Percentiles rank a stretch among this genome's conserved stretches.
Conservation (phyloP, 2,888 invertebrate species). For the Drosophila paranaensis region DNA sequence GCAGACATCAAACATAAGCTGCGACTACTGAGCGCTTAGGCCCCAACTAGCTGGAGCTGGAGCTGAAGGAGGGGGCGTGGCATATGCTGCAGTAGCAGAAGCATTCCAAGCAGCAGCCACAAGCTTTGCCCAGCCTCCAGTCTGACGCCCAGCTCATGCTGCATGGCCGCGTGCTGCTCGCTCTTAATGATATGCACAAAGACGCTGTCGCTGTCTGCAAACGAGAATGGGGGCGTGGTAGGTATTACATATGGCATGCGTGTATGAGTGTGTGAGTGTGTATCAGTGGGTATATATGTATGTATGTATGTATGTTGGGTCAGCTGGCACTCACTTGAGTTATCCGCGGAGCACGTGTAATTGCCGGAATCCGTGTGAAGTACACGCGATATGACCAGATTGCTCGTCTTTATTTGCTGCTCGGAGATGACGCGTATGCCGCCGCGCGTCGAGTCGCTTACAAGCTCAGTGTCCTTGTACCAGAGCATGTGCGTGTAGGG, state of each 20-base stretch:
- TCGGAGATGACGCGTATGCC: slow-evolving; percentile 95
- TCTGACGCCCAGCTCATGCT: slow-evolving; percentile 84
- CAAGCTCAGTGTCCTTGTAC: slow-evolving; percentile 93
- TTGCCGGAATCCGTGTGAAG: slow-evolving; percentile 88
- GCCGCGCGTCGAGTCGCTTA: slow-evolving; percentile 93
- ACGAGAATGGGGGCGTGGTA: slow-evolving; percentile 2
- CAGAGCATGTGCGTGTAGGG: slow-evolving; percentile 91
- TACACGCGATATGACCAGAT: slow-evolving; percentile 91
- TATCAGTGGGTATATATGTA: not conserved
- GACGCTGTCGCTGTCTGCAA: slow-evolving; percentile 91
- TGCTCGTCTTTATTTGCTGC: slow-evolving; percentile 93
- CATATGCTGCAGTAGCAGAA: slow-evolving; percentile 52
- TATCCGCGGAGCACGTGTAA: slow-evolving; percentile 95
- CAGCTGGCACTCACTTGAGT: slow-evolving; percentile 87
- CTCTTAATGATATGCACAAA: slow-evolving; percentile 94
- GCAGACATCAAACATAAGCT: slow-evolving; percentile 68
- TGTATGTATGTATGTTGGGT: slow-evolving; percentile 8
- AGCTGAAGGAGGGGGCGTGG: slow-evolving; percentile 20
- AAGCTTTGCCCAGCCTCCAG: slow-evolving; percentile 77
- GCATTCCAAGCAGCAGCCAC: slow-evolving; percentile 72
- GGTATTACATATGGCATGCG: slow-evolving; percentile 51
- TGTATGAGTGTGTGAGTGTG: slow-evolving; percentile 1
- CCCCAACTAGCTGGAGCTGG: slow-evolving; percentile 14
- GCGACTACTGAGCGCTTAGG: slow-evolving; percentile 53
- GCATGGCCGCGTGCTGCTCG: slow-evolving; percentile 89